Evolutionary conservation across 2,113 vertebrate genomes (phyloP), one percentile per base, ranked within the genome.

Genomic region (Spermophilus dauricus): DNA sequence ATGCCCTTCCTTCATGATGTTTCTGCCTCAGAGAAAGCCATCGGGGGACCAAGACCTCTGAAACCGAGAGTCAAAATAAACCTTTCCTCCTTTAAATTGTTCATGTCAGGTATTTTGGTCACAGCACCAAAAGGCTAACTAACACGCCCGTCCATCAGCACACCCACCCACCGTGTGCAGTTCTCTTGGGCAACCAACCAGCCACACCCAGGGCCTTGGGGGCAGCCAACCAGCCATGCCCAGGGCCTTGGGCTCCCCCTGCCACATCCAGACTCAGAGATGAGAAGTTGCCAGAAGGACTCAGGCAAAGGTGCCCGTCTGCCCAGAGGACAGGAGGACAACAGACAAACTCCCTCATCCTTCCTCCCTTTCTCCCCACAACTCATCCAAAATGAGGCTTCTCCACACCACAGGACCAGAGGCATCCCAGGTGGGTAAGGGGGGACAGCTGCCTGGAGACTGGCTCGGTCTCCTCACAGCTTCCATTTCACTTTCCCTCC

Each of bases 281-380:
- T 48, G 58, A 90, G 18, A 37, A 5, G 8, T 51, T 72, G 39
- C 39, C 77, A 16, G 5, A 80, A 39, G 42, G 37, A 14, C 17
- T 28, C 61, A 63, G 42, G 53, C 20, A 34, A 5, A 32, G 1
- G 0, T 10, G 28, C 20, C 12, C 32, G 24, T 14, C 45, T 69
- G 13, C 20, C 42, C 70, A 39, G 3, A 20, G 39, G 14, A 32
- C 30, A 4, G 28, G 2, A 65, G 28, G 48, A 24, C 11, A 18
- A 4, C 4, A 17, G 11, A 4, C 1, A 45, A 6, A 4, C 16
- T 5, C 37, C 20, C 37, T 13, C 12, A 0, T n/a, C 72, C 34
- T 85, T 17, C 17, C 22, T 45, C 16, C 80, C 24, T 63, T 45
- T 14, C 67, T 42, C 63, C 48, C 48, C 42, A 18, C 0, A 5